Percentiles rank a stretch among this genome's conserved stretches.
These are phyloP conservation scores for Tauraco erythrolophus DNA, from an alignment of 2,113 vertebrate genomes.

Conservation along the genomic window DNA sequence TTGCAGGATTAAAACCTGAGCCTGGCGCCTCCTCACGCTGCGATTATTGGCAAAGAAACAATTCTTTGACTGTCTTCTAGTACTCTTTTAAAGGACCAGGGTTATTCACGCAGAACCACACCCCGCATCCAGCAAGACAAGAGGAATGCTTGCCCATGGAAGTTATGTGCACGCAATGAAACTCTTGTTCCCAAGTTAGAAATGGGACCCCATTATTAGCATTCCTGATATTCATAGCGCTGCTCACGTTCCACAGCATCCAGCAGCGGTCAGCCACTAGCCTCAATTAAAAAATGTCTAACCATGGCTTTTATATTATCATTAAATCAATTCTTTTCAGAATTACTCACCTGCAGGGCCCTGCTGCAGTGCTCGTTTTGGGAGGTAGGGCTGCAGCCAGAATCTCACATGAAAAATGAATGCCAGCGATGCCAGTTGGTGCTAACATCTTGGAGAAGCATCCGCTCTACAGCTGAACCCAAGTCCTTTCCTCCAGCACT, in stretches of 20 bases:
- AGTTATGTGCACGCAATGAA: constrained; percentile 62
- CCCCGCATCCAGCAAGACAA: constrained; percentile 11
- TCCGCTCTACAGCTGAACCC: not conserved
- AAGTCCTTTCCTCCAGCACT: not conserved
- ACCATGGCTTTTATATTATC: not conserved
- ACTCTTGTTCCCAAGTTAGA: constrained; percentile 58
- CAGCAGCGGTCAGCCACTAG: not conserved
- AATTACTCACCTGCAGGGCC: not conserved
- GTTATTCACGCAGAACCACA: constrained; percentile 20
- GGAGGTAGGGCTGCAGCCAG: not conserved
- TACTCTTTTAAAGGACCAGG: constrained; percentile 18
- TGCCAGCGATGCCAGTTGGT: not conserved
- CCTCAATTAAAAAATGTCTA: not conserved
- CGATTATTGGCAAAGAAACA: constrained; percentile 43
- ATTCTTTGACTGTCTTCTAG: constrained; percentile 46
- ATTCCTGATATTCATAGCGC: constrained; percentile 65
- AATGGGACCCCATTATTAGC: constrained; percentile 59
- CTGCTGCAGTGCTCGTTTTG: not conserved
- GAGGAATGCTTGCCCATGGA: constrained; percentile 43
- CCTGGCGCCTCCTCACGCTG: not conserved
- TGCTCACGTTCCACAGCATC: constrained; percentile 19
- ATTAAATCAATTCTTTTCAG: not conserved
- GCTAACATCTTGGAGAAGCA: not conserved
- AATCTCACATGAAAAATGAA: not conserved
- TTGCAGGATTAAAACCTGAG: constrained; percentile 40